These are phyloP conservation scores for Drosophila atripex DNA, from an alignment of 2,888 invertebrate genomes.

Conservation along the genomic window DNA sequence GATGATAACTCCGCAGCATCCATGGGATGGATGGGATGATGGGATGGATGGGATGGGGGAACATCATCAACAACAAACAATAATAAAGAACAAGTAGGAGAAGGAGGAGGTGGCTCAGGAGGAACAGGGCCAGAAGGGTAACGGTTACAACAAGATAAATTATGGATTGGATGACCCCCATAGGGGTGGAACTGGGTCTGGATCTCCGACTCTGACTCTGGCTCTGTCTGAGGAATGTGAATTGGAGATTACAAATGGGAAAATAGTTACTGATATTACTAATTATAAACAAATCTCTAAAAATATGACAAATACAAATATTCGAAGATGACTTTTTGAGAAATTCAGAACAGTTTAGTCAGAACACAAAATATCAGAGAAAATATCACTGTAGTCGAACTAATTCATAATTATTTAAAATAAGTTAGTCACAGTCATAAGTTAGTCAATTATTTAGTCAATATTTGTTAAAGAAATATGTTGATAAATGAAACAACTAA, in stretches of 20 bases:
- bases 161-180: slow-evolving; percentile 52
- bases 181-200: slow-evolving; percentile 8
- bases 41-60: slow-evolving; percentile 7
- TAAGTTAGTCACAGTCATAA: too few relatives aligned
- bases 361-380: too few relatives aligned
- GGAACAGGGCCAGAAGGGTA: slow-evolving; percentile 18
- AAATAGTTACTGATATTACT: too few relatives aligned
- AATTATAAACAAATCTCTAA: too few relatives aligned
- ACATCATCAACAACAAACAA: slow-evolving; percentile 19
- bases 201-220: slow-evolving; percentile 5
- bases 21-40: slow-evolving; percentile 9
- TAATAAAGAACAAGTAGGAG: slow-evolving; percentile 16
- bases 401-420: too few relatives aligned
- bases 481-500: too few relatives aligned
- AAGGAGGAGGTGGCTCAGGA: neutral
- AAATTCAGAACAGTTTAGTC: too few relatives aligned
- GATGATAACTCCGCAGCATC: slow-evolving; percentile 46
- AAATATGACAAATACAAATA: too few relatives aligned
- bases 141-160: slow-evolving; percentile 52
- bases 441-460: too few relatives aligned
- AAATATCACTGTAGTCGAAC: too few relatives aligned
- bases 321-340: too few relatives aligned
- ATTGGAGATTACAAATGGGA: slow-evolving; percentile 16
- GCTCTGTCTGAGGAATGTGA: slow-evolving; percentile 15
- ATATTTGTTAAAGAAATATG: too few relatives aligned